phyloP scores from a whole-genome alignment of 2,888 invertebrate genomes.

The Suillia variegata region DNA sequence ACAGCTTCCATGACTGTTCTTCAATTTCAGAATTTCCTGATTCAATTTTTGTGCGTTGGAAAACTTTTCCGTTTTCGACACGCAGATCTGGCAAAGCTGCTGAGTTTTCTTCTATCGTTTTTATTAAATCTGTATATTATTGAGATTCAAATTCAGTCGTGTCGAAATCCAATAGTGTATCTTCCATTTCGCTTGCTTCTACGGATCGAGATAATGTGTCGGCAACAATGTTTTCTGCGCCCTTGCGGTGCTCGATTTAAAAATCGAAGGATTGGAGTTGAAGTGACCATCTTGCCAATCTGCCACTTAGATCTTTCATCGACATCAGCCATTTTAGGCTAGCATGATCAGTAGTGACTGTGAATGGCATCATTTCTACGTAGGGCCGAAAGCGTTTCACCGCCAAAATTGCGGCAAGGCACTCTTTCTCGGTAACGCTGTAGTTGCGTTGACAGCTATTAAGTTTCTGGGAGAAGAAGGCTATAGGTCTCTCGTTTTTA shows the following conservation, averaged over 20 bases:
- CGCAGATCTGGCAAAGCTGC: no score
- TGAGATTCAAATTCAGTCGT: background rate
- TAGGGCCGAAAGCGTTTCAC: background rate
- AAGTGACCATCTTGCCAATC: slow-evolving; percentile 4
- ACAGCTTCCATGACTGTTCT: no score
- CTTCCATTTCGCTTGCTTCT: background rate
- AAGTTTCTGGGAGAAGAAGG: slow-evolving; percentile 15
- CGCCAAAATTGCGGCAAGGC: background rate
- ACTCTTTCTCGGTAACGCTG: background rate
- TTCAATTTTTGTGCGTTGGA: no score
- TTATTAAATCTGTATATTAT: background rate
- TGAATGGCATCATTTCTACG: background rate
- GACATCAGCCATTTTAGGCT: slow-evolving; percentile 8
- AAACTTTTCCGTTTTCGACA: no score
- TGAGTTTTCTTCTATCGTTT: no score
- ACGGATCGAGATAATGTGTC: background rate
- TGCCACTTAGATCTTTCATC: background rate
- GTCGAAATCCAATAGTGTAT: no score
- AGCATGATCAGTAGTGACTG: background rate
- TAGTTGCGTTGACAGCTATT: no score
- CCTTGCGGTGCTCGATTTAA: background rate
- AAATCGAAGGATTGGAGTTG: slow-evolving; percentile 7
- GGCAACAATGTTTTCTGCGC: background rate
- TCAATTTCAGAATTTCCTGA: no score
- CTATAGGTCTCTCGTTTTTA: slow-evolving; percentile 12